phyloP scores from a whole-genome alignment of 2,113 vertebrate genomes.

The Mobula birostris region DNA sequence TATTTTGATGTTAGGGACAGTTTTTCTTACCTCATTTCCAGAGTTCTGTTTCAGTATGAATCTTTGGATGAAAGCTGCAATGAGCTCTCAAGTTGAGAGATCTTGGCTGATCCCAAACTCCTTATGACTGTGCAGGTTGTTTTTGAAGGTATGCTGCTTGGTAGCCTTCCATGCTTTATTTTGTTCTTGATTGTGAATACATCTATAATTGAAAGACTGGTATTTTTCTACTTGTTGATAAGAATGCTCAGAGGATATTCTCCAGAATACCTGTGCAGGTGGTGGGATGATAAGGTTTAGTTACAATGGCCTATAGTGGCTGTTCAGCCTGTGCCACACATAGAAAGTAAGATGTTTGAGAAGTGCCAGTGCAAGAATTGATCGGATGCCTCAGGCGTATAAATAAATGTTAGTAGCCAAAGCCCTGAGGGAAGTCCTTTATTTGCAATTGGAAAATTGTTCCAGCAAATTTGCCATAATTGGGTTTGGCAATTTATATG shows the following conservation, averaged over 20 bases:
- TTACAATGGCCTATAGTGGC: not conserved
- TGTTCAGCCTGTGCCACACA: not conserved
- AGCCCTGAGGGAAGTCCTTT: not conserved
- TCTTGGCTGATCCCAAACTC: not conserved
- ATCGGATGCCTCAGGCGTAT: not conserved
- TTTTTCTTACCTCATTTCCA: not conserved
- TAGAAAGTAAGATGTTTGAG: not conserved
- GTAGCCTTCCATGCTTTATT: not conserved
- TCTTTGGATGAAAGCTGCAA: not conserved
- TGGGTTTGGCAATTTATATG: not conserved
- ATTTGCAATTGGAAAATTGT: not conserved
- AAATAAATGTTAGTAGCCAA: not conserved
- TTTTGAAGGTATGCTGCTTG: not conserved
- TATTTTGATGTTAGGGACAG: not conserved
- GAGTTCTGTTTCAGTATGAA: not conserved
- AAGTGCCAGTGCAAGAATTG: not conserved
- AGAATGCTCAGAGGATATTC: not conserved
- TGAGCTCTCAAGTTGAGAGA: not conserved
- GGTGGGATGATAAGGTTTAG: not conserved
- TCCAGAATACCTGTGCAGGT: not conserved
- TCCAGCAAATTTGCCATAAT: not conserved
- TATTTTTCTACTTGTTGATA: not conserved
- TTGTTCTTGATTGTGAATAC: not conserved
- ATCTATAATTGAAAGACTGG: not conserved
- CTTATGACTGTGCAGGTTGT: not conserved